Percentiles rank a stretch among this genome's conserved stretches.
Conservation (phyloP, 2,888 invertebrate genomes). For the Blastobasis adustella region DNA sequence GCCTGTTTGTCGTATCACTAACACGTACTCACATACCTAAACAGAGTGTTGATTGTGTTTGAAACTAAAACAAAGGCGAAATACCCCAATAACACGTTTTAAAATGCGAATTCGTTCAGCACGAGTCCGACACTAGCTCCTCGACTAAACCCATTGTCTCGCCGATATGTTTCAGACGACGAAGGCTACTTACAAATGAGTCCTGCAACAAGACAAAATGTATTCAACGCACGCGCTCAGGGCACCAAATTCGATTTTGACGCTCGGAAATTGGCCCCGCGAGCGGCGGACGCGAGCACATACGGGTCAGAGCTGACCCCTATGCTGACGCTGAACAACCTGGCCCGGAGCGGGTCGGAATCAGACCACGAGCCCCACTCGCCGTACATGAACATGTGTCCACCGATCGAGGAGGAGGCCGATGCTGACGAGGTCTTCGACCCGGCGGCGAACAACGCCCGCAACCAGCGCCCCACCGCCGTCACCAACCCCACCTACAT, state of each 20-base stretch:
- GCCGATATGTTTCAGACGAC: slow-evolving; percentile 41
- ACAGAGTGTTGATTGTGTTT: not conserved
- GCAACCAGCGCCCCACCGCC: slow-evolving; percentile 43
- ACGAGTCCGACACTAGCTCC: not conserved
- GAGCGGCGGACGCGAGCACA: slow-evolving; percentile 34
- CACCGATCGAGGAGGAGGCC: slow-evolving; percentile 52
- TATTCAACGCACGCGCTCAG: slow-evolving; percentile 73
- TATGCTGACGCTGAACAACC: slow-evolving; percentile 65
- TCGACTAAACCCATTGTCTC: not conserved
- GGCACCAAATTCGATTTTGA: slow-evolving; percentile 71
- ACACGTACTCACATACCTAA: not conserved
- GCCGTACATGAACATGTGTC: slow-evolving; percentile 46
- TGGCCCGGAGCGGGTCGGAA: slow-evolving; percentile 56
- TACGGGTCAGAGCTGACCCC: slow-evolving; percentile 67
- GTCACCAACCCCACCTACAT: slow-evolving; percentile 65
- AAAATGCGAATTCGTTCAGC: slow-evolving; percentile 1
- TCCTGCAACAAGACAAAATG: slow-evolving; percentile 49
- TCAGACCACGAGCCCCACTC: slow-evolving; percentile 53
- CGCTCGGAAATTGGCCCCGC: slow-evolving; percentile 40
- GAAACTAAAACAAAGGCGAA: slow-evolving; percentile 1
- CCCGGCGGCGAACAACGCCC: slow-evolving; percentile 42
- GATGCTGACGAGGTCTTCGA: slow-evolving; percentile 61
- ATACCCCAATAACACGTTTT: not conserved
- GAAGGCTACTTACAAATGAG: slow-evolving; percentile 79
- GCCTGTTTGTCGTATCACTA: slow-evolving; percentile 2